Conservation (phyloP, 2,888 invertebrate species). For the Calliopum simillimum region DNA sequence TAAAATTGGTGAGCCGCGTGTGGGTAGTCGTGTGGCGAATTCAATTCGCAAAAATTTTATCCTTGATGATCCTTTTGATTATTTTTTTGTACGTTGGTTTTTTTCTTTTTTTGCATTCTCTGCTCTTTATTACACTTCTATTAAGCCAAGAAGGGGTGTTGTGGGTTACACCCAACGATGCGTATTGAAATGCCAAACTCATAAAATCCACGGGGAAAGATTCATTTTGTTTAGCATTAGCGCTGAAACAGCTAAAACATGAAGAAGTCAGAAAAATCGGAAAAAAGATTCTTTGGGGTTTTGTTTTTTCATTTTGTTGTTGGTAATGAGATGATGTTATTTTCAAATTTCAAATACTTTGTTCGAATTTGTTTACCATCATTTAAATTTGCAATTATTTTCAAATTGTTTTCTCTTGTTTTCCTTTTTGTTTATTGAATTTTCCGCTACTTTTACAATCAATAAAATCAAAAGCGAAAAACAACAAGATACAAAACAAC, state of each 20-base stretch:
- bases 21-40: conserved; percentile 64
- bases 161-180: neutral
- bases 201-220: neutral
- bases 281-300: neutral
- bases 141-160: neutral
- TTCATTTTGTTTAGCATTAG: neutral
- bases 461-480: neutral
- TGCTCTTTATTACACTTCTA: neutral
- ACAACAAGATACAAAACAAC: too few species aligned
- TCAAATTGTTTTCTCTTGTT: neutral
- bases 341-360: conserved; percentile 5
- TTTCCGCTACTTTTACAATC: conserved; percentile 12
- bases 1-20: conserved; percentile 61
- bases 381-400: conserved; percentile 2
- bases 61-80: conserved; percentile 51
- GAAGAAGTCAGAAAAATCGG: too few species aligned
- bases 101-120: neutral
- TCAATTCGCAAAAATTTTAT: conserved; percentile 61
- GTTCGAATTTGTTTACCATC: neutral
- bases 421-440: conserved; percentile 1
- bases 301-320: neutral
- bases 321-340: neutral
- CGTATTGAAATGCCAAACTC: neutral
- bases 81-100: conserved; percentile 14
- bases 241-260: too few species aligned